Percentiles rank a stretch among this genome's conserved stretches.
Evolutionary conservation across 2,888 invertebrate genomes (phyloP).

Genomic region (Ormyrus thymus): DNA sequence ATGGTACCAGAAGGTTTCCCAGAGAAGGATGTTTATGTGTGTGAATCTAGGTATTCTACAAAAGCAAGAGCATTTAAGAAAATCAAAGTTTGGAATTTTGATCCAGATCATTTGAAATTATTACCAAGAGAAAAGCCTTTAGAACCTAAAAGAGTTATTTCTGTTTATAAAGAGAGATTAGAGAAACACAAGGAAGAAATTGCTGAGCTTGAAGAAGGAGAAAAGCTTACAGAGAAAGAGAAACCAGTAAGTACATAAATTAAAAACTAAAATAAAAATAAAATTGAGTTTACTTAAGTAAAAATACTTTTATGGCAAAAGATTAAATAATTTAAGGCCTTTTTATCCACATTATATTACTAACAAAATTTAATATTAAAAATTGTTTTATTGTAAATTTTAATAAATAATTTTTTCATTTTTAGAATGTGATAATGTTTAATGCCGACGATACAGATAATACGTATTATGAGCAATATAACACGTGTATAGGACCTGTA

Average conservation of each 20-base stretch:
- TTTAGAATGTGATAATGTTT: conserved; percentile 87
- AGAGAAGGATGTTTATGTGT: conserved; percentile 96
- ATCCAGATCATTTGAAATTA: conserved; percentile 80
- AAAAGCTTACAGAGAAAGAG: conserved; percentile 89
- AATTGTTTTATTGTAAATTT: conserved; percentile 28
- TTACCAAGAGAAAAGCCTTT: conserved; percentile 84
- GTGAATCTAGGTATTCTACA: conserved; percentile 95
- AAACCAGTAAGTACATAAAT: conserved; percentile 81
- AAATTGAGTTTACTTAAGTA: conserved; percentile 18
- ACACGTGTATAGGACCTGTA: conserved; percentile 88
- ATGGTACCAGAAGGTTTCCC: conserved; percentile 89
- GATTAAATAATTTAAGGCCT: background rate
- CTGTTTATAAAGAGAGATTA: conserved; percentile 93
- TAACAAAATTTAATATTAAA: background rate
- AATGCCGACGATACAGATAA: conserved; percentile 85
- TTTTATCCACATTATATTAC: conserved; percentile 11
- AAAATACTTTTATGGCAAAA: background rate
- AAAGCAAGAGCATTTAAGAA: conserved; percentile 93
- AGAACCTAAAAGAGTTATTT: conserved; percentile 91
- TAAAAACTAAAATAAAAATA: conserved; percentile 22
- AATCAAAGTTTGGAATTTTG: conserved; percentile 87
- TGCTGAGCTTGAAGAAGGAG: conserved; percentile 88
- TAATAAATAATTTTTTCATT: conserved; percentile 41
- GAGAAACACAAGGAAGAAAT: conserved; percentile 94
- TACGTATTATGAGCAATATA: conserved; percentile 95